A percentile compares a stretch with the other conserved stretches of the same genome.
These are phyloP conservation scores for Caenorhabditis tropicalis DNA, from an alignment of 1,140 invertebrate genomes.

Conservation along the genomic window DNA sequence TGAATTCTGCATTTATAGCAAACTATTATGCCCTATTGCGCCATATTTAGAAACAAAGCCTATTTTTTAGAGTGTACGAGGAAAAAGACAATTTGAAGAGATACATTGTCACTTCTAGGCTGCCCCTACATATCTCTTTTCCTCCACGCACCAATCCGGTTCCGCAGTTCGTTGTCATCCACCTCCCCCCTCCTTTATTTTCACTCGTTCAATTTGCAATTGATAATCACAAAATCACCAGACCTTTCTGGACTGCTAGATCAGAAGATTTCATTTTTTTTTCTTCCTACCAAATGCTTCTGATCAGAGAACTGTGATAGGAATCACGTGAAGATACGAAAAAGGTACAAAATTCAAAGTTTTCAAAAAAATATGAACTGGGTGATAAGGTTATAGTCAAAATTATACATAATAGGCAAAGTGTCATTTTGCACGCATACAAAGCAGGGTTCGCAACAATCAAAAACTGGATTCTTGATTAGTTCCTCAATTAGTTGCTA, in stretches of 20 bases:
- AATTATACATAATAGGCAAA: background rate
- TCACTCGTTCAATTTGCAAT: slow-evolving; percentile 10
- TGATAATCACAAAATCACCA: slow-evolving; percentile 24
- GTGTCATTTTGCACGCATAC: background rate
- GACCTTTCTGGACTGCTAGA: background rate
- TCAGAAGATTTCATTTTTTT: background rate
- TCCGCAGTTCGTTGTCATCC: slow-evolving; percentile 32
- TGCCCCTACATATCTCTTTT: background rate
- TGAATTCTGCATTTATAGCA: background rate
- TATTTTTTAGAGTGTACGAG: background rate
- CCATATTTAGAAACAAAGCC: slow-evolving; percentile 10
- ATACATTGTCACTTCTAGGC: background rate
- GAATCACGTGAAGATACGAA: background rate
- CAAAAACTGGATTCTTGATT: background rate
- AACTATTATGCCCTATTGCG: slow-evolving; percentile 19
- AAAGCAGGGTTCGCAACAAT: background rate
- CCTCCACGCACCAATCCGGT: slow-evolving; percentile 38
- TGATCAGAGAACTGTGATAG: slow-evolving; percentile 8
- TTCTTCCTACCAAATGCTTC: background rate
- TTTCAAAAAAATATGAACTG: background rate
- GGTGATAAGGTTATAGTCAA: background rate
- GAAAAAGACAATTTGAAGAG: background rate
- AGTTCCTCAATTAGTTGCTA: background rate
- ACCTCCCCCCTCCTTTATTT: background rate
- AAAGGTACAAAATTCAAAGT: too few relatives aligned